Conservation (phyloP, 2,113 vertebrate species). For the Sinocyclocheilus anophthalmus region DNA sequence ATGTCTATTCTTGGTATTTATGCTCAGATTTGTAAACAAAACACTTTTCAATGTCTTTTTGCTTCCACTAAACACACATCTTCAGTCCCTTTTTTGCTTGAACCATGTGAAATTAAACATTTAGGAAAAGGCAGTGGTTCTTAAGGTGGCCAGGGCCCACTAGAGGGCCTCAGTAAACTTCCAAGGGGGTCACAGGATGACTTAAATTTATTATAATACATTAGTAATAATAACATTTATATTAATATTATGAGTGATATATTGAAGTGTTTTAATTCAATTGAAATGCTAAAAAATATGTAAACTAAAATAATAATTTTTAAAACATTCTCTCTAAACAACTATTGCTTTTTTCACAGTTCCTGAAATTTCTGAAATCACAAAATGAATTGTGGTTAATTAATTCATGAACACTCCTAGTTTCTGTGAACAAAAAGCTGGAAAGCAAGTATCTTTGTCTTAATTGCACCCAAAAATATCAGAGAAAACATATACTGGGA, state of each 20-base stretch:
- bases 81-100: neutral
- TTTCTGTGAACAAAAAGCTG: too few relatives aligned
- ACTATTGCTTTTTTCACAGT: too few relatives aligned
- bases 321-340: too few relatives aligned
- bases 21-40: neutral
- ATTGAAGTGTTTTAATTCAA: neutral
- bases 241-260: neutral
- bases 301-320: too few relatives aligned
- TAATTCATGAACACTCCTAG: too few relatives aligned
- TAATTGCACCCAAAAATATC: too few relatives aligned
- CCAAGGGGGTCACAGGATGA: too few relatives aligned
- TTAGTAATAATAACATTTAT: neutral
- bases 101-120: neutral
- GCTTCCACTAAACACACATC: neutral
- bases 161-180: neutral
- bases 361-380: too few relatives aligned
- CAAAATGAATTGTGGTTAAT: too few relatives aligned
- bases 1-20: neutral
- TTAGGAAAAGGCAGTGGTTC: neutral
- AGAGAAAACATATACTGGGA: too few relatives aligned
- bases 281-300: neutral
- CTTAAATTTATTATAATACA: too few relatives aligned
- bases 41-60: neutral
- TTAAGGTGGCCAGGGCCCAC: neutral
- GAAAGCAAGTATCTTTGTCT: too few relatives aligned